These are phyloP conservation scores for Numenius phaeopus DNA, from an alignment of 2,797 vertebrate genomes.

Conservation along the genomic window DNA sequence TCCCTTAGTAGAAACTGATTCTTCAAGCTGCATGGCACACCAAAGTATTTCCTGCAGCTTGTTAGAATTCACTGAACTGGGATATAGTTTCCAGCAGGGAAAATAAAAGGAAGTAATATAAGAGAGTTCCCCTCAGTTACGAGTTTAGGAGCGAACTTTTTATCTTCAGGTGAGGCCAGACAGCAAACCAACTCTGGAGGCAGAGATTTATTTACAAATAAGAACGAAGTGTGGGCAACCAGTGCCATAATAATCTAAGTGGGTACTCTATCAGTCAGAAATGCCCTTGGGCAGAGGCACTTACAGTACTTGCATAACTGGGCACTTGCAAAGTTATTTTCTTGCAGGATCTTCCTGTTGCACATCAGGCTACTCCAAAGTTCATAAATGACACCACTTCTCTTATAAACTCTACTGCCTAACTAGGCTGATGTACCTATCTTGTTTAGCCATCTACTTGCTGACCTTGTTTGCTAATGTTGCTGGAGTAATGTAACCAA, in stretches of 20 bases:
- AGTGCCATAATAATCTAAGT: not conserved
- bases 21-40: not conserved
- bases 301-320: not conserved
- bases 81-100: not conserved
- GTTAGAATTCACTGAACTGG: not conserved
- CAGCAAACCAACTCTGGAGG: fast-evolving
- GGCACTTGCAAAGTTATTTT: not conserved
- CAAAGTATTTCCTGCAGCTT: not conserved
- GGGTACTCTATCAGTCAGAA: not conserved
- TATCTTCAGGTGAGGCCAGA: not conserved
- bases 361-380: not conserved
- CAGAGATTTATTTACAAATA: not conserved
- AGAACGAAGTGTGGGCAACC: not conserved
- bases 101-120: not conserved
- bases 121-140: not conserved
- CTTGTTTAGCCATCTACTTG: not conserved
- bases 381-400: not conserved
- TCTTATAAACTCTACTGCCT: not conserved
- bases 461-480: not conserved
- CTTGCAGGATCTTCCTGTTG: not conserved
- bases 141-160: not conserved
- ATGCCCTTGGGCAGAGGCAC: not conserved
- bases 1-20: not conserved
- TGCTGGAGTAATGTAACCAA: not conserved
- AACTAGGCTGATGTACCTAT: not conserved